Evolutionary conservation across 2,888 invertebrate species (phyloP).

Genomic region (Pterostichus niger): DNA sequence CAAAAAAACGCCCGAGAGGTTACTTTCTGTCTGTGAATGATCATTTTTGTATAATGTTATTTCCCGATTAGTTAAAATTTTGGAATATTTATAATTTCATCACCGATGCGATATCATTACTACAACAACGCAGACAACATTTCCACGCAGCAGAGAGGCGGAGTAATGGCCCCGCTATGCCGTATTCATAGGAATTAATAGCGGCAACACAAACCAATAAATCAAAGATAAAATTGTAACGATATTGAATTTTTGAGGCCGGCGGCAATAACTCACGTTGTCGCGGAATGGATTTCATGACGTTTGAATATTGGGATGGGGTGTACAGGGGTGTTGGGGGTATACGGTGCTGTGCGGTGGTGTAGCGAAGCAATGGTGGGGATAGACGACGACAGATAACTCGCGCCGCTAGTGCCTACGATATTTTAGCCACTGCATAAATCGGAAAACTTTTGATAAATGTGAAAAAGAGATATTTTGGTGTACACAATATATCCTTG

Average conservation of each 20-base stretch:
- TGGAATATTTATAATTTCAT: not conserved
- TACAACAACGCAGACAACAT: conserved; percentile 23
- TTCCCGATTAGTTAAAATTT: not conserved
- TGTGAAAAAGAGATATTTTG: conserved; percentile 65
- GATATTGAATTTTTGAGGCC: conserved; percentile 67
- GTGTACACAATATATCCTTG: conserved; percentile 63
- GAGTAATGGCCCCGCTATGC: conserved; percentile 30
- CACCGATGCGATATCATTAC: conserved; percentile 10
- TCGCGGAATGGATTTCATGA: conserved; percentile 67
- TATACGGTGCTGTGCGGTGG: not conserved
- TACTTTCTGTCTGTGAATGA: too few relatives aligned
- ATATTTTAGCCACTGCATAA: conserved; percentile 65
- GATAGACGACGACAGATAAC: conserved; percentile 59
- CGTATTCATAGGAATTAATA: conserved; percentile 66
- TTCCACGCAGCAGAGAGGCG: conserved; percentile 33
- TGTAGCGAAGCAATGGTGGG: not conserved
- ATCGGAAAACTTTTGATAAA: conserved; percentile 67
- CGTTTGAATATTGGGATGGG: conserved; percentile 61
- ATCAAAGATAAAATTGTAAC: conserved; percentile 67
- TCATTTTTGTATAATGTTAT: not conserved
- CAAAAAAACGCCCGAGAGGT: too few relatives aligned
- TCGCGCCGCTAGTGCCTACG: conserved; percentile 52
- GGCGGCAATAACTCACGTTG: conserved; percentile 64
- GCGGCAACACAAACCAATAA: conserved; percentile 64
- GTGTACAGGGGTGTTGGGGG: not conserved